phyloP scores from a whole-genome alignment of 2,797 vertebrate species.

The Pseudomugil tenellus region DNA sequence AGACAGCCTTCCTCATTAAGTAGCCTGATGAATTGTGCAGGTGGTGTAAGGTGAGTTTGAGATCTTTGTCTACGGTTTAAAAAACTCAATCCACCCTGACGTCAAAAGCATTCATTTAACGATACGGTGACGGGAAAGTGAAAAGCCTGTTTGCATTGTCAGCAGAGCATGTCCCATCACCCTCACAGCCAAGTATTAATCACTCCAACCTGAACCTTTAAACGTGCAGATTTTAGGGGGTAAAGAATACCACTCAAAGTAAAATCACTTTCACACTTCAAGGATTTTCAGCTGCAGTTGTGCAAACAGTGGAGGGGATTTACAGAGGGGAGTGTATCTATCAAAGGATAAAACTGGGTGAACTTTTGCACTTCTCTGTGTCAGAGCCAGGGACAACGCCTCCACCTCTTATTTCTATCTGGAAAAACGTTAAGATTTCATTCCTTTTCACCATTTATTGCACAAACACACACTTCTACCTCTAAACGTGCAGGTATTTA shows the following conservation, averaged over 20 bases:
- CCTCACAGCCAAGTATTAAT: constrained; percentile 23
- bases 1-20: background rate
- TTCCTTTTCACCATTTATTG: constrained; percentile 57
- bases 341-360: constrained; percentile 42
- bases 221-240: constrained; percentile 15
- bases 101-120: constrained; percentile 27
- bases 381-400: constrained; percentile 21
- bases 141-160: constrained; percentile 33
- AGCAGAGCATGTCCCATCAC: constrained; percentile 34
- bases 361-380: constrained; percentile 59
- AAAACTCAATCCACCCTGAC: constrained; percentile 17
- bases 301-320: constrained; percentile 48
- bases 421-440: constrained; percentile 57
- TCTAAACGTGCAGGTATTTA: constrained; percentile 27
- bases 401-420: constrained; percentile 50
- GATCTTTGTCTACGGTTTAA: background rate
- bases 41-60: constrained; percentile 8
- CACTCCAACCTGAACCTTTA: constrained; percentile 2
- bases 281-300: constrained; percentile 44
- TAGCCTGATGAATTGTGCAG: constrained; percentile 28
- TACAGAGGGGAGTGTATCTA: constrained; percentile 36
- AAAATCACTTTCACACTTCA: constrained; percentile 48
- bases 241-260: constrained; percentile 20
- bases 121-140: constrained; percentile 24
- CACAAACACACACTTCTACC: constrained; percentile 38